A percentile compares a stretch with the other conserved stretches of the same genome.
Conservation (phyloP, 2,888 invertebrate species). For the Caenorhabditis auriculariae region DNA sequence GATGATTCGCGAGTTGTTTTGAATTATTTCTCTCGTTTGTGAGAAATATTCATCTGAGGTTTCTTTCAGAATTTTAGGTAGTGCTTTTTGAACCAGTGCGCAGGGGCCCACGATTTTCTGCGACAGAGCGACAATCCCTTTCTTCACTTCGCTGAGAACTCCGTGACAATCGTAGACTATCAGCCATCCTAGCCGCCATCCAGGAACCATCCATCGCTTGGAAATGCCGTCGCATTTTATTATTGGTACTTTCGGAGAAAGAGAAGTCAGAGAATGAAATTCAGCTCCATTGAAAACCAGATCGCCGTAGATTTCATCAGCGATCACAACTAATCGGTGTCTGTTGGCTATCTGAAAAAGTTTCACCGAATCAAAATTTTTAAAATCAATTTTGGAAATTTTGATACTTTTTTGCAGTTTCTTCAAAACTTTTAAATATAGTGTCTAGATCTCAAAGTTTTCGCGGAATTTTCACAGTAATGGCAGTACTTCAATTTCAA, state of each 20-base stretch:
- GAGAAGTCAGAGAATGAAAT: conserved; percentile 76
- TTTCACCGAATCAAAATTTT: too few species aligned
- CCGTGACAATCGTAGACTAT: conserved; percentile 79
- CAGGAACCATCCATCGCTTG: conserved; percentile 92
- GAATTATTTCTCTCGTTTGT: conserved; percentile 70
- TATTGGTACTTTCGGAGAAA: conserved; percentile 80
- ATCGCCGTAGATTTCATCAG: conserved; percentile 97
- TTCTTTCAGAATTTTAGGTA: conserved; percentile 80
- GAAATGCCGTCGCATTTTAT: conserved; percentile 91
- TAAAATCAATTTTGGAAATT: too few species aligned
- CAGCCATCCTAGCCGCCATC: conserved; percentile 97
- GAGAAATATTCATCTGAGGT: conserved; percentile 85
- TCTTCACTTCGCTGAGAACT: conserved; percentile 65
- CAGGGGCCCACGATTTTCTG: conserved; percentile 84
- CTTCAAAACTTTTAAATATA: too few species aligned
- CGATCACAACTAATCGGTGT: conserved; percentile 80
- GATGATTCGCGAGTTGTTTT: conserved; percentile 81
- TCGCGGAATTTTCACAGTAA: too few species aligned
- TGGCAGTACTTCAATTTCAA: too few species aligned
- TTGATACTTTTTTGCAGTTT: too few species aligned
- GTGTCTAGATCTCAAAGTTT: too few species aligned
- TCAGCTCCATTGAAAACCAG: conserved; percentile 70
- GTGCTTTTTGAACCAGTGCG: conserved; percentile 71
- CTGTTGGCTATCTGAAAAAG: conserved; percentile 54
- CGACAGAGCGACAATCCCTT: conserved; percentile 73